Evolutionary conservation across 2,797 vertebrate species (phyloP).

Genomic region (Eulemur mongoz): DNA sequence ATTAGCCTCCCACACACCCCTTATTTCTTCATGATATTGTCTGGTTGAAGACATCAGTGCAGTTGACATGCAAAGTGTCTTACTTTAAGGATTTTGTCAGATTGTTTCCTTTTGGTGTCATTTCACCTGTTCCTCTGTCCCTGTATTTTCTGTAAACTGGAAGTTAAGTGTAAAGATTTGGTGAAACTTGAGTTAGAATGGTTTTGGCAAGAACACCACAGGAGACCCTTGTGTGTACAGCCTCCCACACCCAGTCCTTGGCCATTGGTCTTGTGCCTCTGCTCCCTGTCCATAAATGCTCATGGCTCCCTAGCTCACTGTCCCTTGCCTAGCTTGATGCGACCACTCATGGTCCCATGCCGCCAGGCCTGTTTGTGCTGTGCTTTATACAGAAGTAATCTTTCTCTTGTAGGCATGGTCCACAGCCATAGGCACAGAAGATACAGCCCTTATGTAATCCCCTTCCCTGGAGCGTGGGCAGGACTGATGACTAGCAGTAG

Average conservation of each 20-base stretch:
- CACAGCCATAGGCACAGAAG: neutral
- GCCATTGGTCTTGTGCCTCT: neutral
- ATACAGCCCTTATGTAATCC: neutral
- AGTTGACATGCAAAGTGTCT: neutral
- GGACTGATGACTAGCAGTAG: neutral
- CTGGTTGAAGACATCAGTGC: neutral
- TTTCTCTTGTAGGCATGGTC: neutral
- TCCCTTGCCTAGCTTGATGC: neutral
- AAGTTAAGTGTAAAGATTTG: neutral
- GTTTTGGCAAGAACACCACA: neutral
- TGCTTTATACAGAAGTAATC: fast-evolving
- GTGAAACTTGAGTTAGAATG: neutral
- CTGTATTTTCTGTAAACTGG: neutral
- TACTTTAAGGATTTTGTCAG: neutral
- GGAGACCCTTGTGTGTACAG: neutral
- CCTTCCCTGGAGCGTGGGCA: neutral
- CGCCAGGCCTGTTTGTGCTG: neutral
- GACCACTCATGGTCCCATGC: neutral
- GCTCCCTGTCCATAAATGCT: neutral
- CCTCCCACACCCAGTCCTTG: neutral
- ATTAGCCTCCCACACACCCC: neutral
- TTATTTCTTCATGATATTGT: neutral
- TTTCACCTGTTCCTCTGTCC: neutral
- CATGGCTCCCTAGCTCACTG: neutral
- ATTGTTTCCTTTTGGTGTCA: neutral